These are phyloP conservation scores for Lycaena phlaeas DNA, from an alignment of 2,888 invertebrate genomes.

Conservation along the genomic window DNA sequence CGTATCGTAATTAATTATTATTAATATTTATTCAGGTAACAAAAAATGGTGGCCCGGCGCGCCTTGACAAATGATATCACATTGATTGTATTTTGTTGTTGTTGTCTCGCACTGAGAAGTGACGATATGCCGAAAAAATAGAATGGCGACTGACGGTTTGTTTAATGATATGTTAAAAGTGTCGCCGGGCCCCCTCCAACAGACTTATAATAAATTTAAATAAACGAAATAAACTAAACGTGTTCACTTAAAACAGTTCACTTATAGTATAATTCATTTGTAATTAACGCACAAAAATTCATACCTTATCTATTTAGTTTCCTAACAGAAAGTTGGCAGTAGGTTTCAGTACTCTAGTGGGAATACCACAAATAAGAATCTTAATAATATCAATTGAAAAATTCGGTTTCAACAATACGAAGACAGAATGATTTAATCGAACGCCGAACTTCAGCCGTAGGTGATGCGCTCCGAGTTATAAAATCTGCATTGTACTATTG, in stretches of 20 bases:
- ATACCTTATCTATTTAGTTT: constrained; percentile 46
- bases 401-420: constrained; percentile 43
- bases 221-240: constrained; percentile 64
- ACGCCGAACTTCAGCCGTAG: background rate
- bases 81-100: constrained; percentile 11
- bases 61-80: constrained; percentile 21
- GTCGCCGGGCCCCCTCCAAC: constrained; percentile 41
- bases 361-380: constrained; percentile 40
- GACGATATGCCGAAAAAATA: constrained; percentile 45
- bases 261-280: constrained; percentile 55
- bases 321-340: constrained; percentile 66
- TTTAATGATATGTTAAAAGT: constrained; percentile 43
- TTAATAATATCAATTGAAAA: constrained; percentile 53
- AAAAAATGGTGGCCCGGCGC: constrained; percentile 59
- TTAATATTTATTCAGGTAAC: constrained; percentile 73
- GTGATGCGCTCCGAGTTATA: background rate
- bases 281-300: constrained; percentile 56
- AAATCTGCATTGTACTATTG: background rate
- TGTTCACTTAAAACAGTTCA: constrained; percentile 55
- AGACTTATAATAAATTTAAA: constrained; percentile 54
- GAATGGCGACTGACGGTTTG: constrained; percentile 13
- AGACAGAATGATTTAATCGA: constrained; percentile 9
- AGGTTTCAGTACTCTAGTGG: constrained; percentile 53
- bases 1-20: constrained; percentile 67
- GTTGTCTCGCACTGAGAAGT: constrained; percentile 9